Evolutionary conservation across 2,797 vertebrate genomes (phyloP).

Genomic region (Myotis planiceps): DNA sequence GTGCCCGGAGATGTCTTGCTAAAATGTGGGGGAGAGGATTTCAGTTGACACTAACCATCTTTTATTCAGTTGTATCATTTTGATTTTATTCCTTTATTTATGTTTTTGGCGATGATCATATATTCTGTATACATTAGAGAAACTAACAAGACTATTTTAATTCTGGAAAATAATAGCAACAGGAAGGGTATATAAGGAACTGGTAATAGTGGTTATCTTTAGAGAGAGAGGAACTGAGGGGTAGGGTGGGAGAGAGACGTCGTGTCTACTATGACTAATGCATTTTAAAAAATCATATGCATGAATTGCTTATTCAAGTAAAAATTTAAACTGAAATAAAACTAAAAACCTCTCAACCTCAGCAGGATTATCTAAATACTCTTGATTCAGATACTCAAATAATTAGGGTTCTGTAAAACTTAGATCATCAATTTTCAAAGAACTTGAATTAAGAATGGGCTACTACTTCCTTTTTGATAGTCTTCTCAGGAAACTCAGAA

Average conservation of each 20-base stretch:
- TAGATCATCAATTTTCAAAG: not conserved
- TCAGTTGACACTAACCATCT: not conserved
- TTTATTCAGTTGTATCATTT: not conserved
- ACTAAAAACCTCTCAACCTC: not conserved
- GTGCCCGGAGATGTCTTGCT: not conserved
- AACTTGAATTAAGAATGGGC: not conserved
- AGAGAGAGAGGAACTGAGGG: not conserved
- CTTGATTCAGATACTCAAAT: not conserved
- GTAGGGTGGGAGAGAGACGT: not conserved
- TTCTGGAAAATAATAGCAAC: slow-evolving; percentile 49
- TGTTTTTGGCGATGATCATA: not conserved
- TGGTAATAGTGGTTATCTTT: not conserved
- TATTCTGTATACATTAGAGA: slow-evolving; percentile 32
- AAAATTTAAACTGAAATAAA: slow-evolving; percentile 35
- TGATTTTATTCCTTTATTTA: not conserved
- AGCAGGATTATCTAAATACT: not conserved
- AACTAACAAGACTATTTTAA: not conserved
- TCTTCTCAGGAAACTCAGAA: slow-evolving; percentile 11
- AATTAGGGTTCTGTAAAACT: not conserved
- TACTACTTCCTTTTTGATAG: slow-evolving; percentile 48
- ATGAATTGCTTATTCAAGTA: not conserved
- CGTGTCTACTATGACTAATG: not conserved
- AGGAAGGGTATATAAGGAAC: slow-evolving; percentile 17
- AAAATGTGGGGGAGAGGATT: not conserved
- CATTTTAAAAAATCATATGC: not conserved